Base-by-base conservation (phyloP, 2,888 invertebrate genomes). In the Petrolisthes manimaculis region DNA sequence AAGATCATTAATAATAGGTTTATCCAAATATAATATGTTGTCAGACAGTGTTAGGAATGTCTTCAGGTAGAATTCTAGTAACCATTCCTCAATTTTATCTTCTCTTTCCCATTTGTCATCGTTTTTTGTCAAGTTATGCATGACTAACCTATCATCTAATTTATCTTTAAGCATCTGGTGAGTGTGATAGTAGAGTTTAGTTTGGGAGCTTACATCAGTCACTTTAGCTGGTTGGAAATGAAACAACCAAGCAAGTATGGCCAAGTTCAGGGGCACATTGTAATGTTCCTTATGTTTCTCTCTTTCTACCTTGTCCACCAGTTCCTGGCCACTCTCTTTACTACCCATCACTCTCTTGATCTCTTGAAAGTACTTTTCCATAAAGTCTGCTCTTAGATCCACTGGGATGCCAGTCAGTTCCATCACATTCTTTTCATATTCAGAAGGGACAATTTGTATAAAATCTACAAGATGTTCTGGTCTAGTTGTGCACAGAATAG, bases 151-250 rank as follows among this genome's bases (percentile, higher is more conserved):
- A n/a, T 79, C 79, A 21, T 55, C 53, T 6, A 79, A 51, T n/a
- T 79, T 79, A 55, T 55, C 5, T 54, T 79, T 53, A n/a, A 53
- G 54, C 55, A 79, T 53, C 9, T 79, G 55, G 24, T 79, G 79
- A 5, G 55, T 79, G 53, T 79, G 21, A 18, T 79, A 24, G 55
- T 79, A 71, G 71, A 71, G 71, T n/a, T 71, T 4, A 18, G 71
- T 71, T 21, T 71, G 71, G 4, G 54, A 18, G 5, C 18, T 79
- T 18, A 5, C n/a, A 6, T 54, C 12, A 3, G 0, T n/a, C n/a
- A 54, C 9, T 9, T 8, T 5, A 14, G 0, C 37, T 14, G 79
- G 0, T 55, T 79, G 14, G 18, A 12, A 55, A 24, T 24, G 14
- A 18, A 53, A 79, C 8, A 79, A 5, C 54, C 21, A 54, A 8